Base-by-base conservation (phyloP, 2,888 invertebrate species). In the Carpatolechia fugitivella region DNA sequence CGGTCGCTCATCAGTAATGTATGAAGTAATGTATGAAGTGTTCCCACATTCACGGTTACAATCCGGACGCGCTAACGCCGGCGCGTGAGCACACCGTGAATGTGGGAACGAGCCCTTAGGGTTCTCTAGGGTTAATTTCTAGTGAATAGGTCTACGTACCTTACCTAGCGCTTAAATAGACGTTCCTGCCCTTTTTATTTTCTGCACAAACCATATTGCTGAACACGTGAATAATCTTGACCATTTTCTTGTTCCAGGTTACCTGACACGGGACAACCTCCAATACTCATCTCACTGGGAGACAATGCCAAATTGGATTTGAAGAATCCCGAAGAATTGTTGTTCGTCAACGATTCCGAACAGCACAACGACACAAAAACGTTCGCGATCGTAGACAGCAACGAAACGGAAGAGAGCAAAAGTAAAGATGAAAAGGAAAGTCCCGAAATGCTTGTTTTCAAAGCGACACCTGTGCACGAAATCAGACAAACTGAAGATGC, bases 291-390 rank as follows among this genome's bases (percentile, higher is more conserved):
- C 68, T 92, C 93, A 51, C 76, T 93, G 62, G 91, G 91, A 60
- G 93, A 93, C 69, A 92, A 91, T 59, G 92, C 92, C 58, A 91
- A 92, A 59, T 87, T 92, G 63, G 92, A 93, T 67, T 78, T 93
- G 55, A 91, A 91, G 65, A 90, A 86, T 69, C 80, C 92, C 57
- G 91, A 92, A 60, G 92, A 92, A 65, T 70, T 88, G 24, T 68
- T 91, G 60, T 88, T 81, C 68, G 76, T 77, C 56, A 91, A 92
- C 60, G 85, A 90, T 59, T 85, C 85, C 55, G 76, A 90, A 63
- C 75, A 84, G 69, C 85, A 80, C 77, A 79, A 88, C 60, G 85
- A 87, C 58, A 86, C 87, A 8, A 80, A 87, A 63, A 80, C 76
- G 63, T 81, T 90, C 72, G 74, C 80, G 55, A 76, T 85, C 57